These are phyloP conservation scores for Gambelia wislizenii DNA, from an alignment of 2,797 vertebrate genomes.

Conservation along the genomic window DNA sequence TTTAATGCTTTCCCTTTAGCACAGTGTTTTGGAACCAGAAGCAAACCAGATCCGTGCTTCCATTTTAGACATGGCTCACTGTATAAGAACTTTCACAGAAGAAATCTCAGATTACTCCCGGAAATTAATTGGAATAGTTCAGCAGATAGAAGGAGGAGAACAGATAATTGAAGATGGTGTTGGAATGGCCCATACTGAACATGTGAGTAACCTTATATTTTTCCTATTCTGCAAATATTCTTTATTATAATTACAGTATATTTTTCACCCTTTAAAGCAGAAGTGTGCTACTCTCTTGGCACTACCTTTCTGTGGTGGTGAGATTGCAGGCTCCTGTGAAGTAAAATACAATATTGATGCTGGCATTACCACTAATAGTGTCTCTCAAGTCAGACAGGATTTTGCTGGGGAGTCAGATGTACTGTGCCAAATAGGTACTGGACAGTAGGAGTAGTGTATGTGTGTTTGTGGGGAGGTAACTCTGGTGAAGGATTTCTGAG, in stretches of 20 bases:
- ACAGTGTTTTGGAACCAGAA: constrained; percentile 93
- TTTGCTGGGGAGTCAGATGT: no score
- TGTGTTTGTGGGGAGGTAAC: no score
- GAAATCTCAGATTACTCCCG: constrained; percentile 98
- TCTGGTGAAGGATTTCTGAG: no score
- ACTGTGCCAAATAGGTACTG: no score
- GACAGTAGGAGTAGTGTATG: no score
- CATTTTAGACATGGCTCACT: constrained; percentile 98
- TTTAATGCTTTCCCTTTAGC: constrained; percentile 79
- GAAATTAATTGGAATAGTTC: constrained; percentile 96
- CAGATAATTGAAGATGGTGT: constrained; percentile 95
- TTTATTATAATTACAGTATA: background rate
- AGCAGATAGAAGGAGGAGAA: constrained; percentile 97
- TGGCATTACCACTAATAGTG: no score
- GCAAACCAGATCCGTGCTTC: constrained; percentile 97
- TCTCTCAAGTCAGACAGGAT: no score
- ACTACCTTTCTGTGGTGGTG: no score
- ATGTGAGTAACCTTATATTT: constrained; percentile 79
- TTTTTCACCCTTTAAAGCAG: background rate
- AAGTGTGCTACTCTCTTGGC: fast-evolving
- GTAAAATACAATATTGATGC: no score
- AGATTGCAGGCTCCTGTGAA: no score
- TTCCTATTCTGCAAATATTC: background rate
- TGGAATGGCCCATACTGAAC: constrained; percentile 97
- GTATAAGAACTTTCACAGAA: constrained; percentile 97